These are phyloP conservation scores for Bombus ignitus DNA, from an alignment of 1,140 invertebrate species.

Conservation along the genomic window DNA sequence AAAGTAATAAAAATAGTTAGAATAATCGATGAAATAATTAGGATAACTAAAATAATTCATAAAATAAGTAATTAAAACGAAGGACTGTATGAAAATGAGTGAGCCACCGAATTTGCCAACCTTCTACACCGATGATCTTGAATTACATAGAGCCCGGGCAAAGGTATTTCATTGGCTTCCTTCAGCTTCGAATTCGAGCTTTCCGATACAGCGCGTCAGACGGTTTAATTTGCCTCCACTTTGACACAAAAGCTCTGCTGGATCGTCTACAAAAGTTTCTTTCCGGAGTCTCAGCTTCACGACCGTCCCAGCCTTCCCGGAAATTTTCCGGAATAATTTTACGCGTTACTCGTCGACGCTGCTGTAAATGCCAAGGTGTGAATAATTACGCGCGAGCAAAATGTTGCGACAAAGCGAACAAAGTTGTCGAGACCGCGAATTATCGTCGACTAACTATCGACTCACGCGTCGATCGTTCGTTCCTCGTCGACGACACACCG, in stretches of 20 bases:
- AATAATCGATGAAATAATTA: too few relatives aligned
- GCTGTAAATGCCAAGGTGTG: neutral
- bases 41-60: too few relatives aligned
- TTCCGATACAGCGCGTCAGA: neutral
- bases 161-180: neutral
- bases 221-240: constrained; percentile 8
- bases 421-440: neutral
- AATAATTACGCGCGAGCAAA: neutral
- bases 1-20: neutral
- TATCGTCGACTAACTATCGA: neutral
- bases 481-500: neutral
- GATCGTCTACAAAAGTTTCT: neutral
- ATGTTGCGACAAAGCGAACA: neutral
- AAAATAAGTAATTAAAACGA: too few relatives aligned
- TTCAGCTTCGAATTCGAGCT: neutral
- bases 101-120: too few relatives aligned
- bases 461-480: neutral
- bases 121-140: too few relatives aligned
- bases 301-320: too few relatives aligned
- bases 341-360: neutral
- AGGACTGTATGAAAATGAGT: too few relatives aligned
- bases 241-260: neutral
- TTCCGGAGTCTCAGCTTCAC: neutral
- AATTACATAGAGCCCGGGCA: too few relatives aligned
- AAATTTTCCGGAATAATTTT: neutral